Evolutionary conservation across 2,888 invertebrate species (phyloP).

Genomic region (Prosopocoilus inquinatus): DNA sequence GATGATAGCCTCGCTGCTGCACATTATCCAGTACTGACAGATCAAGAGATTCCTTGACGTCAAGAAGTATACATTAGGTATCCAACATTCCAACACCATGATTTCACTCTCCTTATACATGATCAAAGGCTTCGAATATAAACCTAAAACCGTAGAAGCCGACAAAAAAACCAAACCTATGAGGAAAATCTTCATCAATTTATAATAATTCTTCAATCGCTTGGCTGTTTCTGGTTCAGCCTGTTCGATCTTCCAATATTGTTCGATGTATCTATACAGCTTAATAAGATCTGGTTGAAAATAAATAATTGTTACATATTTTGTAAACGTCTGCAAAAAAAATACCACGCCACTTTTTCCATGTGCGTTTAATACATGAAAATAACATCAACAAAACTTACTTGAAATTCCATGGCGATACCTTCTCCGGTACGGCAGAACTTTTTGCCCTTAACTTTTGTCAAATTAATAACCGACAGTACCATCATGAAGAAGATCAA

Average conservation of each 20-base stretch:
- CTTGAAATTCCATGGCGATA: neutral
- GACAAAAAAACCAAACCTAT: neutral
- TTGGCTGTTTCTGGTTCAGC: neutral
- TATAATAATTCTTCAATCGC: conserved; percentile 1
- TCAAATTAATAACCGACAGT: too few relatives aligned
- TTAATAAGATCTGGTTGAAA: neutral
- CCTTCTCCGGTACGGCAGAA: too few relatives aligned
- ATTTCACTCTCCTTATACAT: neutral
- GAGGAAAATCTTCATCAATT: neutral
- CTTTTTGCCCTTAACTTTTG: too few relatives aligned
- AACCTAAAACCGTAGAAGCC: neutral
- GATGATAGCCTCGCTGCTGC: neutral
- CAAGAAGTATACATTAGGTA: neutral
- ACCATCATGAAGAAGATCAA: too few relatives aligned
- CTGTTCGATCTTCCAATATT: conserved; percentile 2
- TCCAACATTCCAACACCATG: conserved; percentile 10
- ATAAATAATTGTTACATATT: neutral
- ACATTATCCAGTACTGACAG: conserved; percentile 4
- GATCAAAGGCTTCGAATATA: conserved; percentile 4
- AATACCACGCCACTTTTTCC: neutral
- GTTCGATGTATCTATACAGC: neutral
- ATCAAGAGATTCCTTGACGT: neutral
- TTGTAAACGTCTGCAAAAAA: neutral
- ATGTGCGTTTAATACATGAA: neutral
- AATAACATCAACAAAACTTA: neutral